Evolutionary conservation across 2,797 vertebrate genomes (phyloP).

Genomic region (Triplophysa yarkandensis): DNA sequence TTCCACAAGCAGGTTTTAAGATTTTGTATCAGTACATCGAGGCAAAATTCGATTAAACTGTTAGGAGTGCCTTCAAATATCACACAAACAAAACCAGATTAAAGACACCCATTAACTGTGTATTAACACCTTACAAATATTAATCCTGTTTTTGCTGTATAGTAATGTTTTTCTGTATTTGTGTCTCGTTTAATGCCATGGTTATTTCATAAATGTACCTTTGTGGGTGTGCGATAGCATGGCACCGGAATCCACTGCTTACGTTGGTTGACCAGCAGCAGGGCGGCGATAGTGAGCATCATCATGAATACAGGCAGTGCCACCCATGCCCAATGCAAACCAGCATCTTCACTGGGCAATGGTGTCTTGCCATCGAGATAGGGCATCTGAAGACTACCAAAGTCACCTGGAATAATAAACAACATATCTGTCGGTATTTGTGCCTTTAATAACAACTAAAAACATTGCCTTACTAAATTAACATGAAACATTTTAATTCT

Average conservation of each 20-base stretch:
- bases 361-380: slow-evolving; percentile 73
- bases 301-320: slow-evolving; percentile 79
- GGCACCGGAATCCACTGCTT: slow-evolving; percentile 87
- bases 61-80: no score
- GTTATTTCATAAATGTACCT: slow-evolving; percentile 68
- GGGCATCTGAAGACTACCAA: slow-evolving; percentile 83
- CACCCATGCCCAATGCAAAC: slow-evolving; percentile 78
- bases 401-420: slow-evolving; percentile 64
- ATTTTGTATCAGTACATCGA: no score
- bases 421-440: neutral
- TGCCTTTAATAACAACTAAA: neutral
- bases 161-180: neutral
- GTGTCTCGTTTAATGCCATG: neutral
- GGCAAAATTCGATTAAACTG: no score
- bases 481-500: no score
- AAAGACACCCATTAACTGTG: no score
- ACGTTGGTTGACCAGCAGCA: slow-evolving; percentile 84
- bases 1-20: no score
- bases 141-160: no score
- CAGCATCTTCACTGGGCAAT: slow-evolving; percentile 65
- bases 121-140: no score
- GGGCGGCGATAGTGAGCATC: slow-evolving; percentile 74
- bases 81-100: no score
- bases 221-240: slow-evolving; percentile 85
- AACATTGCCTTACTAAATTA: neutral